Evolutionary conservation across 2,888 invertebrate species (phyloP), one percentile per base, ranked within the genome.

Genomic region (Napeogenes sylphis): DNA sequence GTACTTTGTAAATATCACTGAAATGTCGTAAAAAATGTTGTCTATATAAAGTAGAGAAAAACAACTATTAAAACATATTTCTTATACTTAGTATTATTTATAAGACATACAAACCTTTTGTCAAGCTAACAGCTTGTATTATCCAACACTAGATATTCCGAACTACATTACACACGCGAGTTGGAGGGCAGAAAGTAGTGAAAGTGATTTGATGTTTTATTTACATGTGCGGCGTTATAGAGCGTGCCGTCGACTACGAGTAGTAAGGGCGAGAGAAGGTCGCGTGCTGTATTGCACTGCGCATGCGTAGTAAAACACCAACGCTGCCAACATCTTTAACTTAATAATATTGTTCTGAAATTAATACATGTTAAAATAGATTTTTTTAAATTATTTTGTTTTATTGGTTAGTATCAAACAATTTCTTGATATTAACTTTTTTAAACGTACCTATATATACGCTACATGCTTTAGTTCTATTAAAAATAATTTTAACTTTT

Each of bases 201-300:
- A 83, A 76, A 83, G 71, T 75, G 82, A 86, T 79, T 83, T 81
- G 75, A 67, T 68, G 21, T 12, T 77, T 71, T 82, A 75, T 84
- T 81, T 81, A 84, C 85, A 85, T 83, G 85, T 84, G 83, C 73
- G 79, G 76, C 80, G 79, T 78, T 82, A 84, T 90, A 87, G 83
- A 85, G 79, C 79, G 78, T 75, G 80, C 79, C 79, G 83, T 76
- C 81, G 79, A 87, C 89, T 87, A 73, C 58, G 33, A 58, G 67
- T 69, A 63, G 64, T 77, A 79, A 88, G 90, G 89, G 85, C 90
- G 85, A 81, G 78, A 72, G 81, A 89, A 90, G 90, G 90, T 89
- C 90, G 83, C 70, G 65, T 67, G 76, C 65, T 68, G 64, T 67
- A 75, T 65, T 68, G 71, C 72, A 67, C 71, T 71, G 84, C 90